Evolutionary conservation across 2,113 vertebrate species (phyloP).

Genomic region (Asarcornis scutulata): DNA sequence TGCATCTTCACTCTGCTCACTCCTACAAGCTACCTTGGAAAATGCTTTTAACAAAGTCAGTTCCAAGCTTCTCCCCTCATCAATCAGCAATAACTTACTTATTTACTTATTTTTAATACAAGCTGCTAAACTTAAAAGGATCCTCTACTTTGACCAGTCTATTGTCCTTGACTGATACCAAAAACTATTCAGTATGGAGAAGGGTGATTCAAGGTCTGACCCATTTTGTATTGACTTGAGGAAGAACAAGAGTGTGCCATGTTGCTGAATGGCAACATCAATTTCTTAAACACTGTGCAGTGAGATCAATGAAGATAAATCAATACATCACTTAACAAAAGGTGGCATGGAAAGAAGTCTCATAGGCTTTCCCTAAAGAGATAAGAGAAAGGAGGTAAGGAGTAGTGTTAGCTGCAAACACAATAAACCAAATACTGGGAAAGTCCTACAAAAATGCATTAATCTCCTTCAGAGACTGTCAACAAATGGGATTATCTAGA

Average conservation of each 20-base stretch:
- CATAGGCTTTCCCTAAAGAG: neutral
- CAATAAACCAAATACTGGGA: neutral
- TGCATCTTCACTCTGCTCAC: neutral
- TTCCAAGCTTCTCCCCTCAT: neutral
- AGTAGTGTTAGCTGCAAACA: neutral
- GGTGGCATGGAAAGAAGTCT: neutral
- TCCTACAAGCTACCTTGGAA: neutral
- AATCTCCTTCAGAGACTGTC: neutral
- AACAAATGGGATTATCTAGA: slow-evolving; percentile 43
- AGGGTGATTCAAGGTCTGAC: neutral
- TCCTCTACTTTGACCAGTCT: neutral
- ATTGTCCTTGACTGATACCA: neutral
- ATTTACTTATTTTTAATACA: neutral
- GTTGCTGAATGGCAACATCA: slow-evolving; percentile 3
- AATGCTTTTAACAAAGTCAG: neutral
- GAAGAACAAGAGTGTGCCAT: neutral
- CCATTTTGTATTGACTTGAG: neutral
- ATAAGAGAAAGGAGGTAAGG: neutral
- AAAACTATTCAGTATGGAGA: neutral
- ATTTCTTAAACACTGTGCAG: slow-evolving; percentile 11
- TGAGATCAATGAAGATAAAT: slow-evolving; percentile 38
- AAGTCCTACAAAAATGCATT: neutral
- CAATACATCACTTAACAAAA: slow-evolving; percentile 18
- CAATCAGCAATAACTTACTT: neutral
- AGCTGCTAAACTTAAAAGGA: neutral